Evolutionary conservation across 2,797 vertebrate genomes (phyloP).

Genomic region (Crenichthys baileyi): DNA sequence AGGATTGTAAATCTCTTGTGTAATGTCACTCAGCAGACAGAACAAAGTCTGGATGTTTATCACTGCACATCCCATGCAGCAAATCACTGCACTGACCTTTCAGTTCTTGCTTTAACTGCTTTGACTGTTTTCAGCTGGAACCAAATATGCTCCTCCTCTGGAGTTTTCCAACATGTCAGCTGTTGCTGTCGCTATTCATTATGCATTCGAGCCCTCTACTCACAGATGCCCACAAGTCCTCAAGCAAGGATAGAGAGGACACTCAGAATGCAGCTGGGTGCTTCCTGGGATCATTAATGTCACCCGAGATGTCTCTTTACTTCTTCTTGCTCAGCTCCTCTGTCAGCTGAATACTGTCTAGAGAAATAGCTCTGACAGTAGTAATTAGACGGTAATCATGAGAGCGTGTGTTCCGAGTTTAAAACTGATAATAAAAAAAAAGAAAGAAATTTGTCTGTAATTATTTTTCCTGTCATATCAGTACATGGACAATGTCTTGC

Average conservation of each 20-base stretch:
- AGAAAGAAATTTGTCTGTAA: neutral
- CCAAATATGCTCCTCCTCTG: conserved; percentile 4
- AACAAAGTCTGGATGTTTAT: conserved; percentile 21
- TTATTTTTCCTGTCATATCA: neutral
- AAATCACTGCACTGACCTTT: conserved; percentile 19
- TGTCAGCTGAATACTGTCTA: conserved; percentile 58
- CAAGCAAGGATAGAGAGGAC: conserved; percentile 68
- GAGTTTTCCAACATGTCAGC: conserved; percentile 15
- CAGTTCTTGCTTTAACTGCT: neutral
- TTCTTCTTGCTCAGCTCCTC: conserved; percentile 50
- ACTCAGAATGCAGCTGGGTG: conserved; percentile 64
- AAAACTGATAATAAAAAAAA: conserved; percentile 41
- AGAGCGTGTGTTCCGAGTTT: conserved; percentile 46
- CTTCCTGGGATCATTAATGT: conserved; percentile 68
- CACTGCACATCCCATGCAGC: neutral
- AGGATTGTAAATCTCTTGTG: conserved; percentile 36
- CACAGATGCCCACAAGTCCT: conserved; percentile 55
- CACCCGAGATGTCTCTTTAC: conserved; percentile 62
- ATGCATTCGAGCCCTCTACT: conserved; percentile 35
- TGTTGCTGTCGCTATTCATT: conserved; percentile 27
- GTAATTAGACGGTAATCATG: conserved; percentile 64
- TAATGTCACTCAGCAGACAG: conserved; percentile 27
- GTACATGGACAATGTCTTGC: neutral
- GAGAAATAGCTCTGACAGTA: conserved; percentile 60
- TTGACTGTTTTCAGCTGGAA: conserved; percentile 21